A percentile compares a stretch with the other conserved stretches of the same genome.
phyloP scores from a whole-genome alignment of 2,113 vertebrate genomes.

The Varanus komodoensis region DNA sequence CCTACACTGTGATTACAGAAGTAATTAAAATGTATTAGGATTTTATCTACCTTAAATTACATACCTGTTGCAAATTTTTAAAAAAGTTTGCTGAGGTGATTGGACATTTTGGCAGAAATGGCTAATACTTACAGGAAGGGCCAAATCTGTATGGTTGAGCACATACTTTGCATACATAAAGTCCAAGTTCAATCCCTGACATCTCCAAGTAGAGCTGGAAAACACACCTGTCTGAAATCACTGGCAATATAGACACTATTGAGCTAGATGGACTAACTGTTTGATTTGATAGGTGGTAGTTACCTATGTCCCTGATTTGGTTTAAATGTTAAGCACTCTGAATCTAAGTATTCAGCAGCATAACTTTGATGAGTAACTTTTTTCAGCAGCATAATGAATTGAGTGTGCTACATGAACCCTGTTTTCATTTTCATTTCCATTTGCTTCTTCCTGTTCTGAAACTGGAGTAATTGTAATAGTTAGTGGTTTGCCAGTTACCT shows the following conservation, averaged over 20 bases:
- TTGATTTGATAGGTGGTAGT: not conserved
- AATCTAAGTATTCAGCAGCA: not conserved
- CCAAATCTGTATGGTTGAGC: not conserved
- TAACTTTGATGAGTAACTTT: not conserved
- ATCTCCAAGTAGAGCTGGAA: not conserved
- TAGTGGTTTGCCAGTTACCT: not conserved
- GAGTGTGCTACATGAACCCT: not conserved
- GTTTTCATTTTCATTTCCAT: conserved; percentile 1
- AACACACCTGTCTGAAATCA: not conserved
- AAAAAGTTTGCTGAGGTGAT: not conserved
- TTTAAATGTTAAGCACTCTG: not conserved
- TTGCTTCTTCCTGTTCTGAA: not conserved
- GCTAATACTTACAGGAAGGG: not conserved
- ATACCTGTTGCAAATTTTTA: not conserved
- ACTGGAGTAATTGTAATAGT: not conserved
- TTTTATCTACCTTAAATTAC: not conserved
- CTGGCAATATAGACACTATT: not conserved
- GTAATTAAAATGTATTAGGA: not conserved
- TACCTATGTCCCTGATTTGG: not conserved
- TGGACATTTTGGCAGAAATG: too few species aligned
- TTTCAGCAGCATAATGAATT: too few species aligned
- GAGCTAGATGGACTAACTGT: not conserved
- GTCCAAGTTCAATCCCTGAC: not conserved
- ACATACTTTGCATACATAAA: not conserved
- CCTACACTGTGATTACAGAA: not conserved